These are phyloP conservation scores for Tyrannus savana DNA, from an alignment of 2,113 vertebrate genomes.

Conservation along the genomic window DNA sequence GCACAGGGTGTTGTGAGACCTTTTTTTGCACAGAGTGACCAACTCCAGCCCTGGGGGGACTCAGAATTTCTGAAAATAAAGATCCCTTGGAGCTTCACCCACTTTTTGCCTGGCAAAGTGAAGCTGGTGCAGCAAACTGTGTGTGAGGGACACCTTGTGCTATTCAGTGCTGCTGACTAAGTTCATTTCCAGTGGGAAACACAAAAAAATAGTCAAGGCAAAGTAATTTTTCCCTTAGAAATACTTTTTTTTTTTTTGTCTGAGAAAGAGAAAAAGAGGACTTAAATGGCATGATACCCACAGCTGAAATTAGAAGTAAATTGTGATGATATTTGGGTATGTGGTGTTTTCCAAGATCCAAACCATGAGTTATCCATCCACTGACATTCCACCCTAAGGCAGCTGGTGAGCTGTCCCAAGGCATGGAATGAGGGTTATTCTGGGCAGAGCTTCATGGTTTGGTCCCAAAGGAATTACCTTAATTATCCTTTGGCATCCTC, in stretches of 20 bases:
- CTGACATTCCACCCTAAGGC: background rate
- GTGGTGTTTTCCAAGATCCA: background rate
- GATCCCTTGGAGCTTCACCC: background rate
- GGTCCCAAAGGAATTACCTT: background rate
- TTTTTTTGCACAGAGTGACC: accelerated
- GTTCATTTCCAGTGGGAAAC: background rate
- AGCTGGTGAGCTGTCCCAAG: background rate
- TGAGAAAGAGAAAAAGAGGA: no score
- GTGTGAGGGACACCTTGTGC: accelerated
- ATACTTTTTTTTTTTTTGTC: no score
- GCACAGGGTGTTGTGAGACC: background rate
- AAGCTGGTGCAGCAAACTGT: background rate
- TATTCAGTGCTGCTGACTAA: accelerated
- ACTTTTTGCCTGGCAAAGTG: background rate
- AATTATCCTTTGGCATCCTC: background rate
- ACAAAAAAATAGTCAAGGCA: background rate
- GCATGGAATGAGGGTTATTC: accelerated
- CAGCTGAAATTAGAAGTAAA: background rate
- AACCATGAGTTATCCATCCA: background rate
- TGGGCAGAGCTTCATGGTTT: background rate
- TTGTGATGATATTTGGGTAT: background rate
- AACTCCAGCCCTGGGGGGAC: background rate
- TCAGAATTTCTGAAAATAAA: accelerated
- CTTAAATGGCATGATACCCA: accelerated
- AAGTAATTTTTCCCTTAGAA: background rate